Evolutionary conservation across 2,797 vertebrate genomes (phyloP), one percentile per base, ranked within the genome.

Genomic region (Sebastes nivosus): DNA sequence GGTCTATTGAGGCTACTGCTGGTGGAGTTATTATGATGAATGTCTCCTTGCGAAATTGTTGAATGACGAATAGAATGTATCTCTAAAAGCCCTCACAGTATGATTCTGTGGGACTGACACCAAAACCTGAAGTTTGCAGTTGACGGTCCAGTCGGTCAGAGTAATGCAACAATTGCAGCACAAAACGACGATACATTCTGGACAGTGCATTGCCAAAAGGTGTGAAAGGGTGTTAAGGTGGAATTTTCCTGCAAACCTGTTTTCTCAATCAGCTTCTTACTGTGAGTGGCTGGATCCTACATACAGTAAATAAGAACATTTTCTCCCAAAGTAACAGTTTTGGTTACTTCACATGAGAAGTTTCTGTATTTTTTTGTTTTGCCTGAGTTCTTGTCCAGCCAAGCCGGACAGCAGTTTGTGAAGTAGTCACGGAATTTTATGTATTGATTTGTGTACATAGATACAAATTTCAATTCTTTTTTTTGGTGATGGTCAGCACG

Each of bases 21-120:
- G 73, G 65, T 82, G 79, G 16, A 59, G 20, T 73, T 46, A 54
- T 18, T 69, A 5, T 66, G 22, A n/a, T 32, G 38, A 42, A 42
- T 42, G 38, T 42, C 14, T 42, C 38, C 14, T 16, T 16, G 6
- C 6, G 6, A 42, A 42, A 42, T 42, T 42, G 38, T 42, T 42
- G 14, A 16, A 42, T 42, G 72, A 58, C n/a, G 18, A 77, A 71
- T 76, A 10, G 38, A 82, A 66, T 3, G 54, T 1, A 2, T 13
- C 30, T 52, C 30, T 38, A 7, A 36, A 55, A 60, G 52, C 22
- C 22, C 36, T 77, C 58, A 67, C 52, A 68, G 38, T 66, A 18
- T 3, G n/a, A 66, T 29, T 78, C 57, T 72, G 5, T 46, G 38
- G 38, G 38, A 42, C 12, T 38, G 36, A 38, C 36, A 38, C 12